A percentile compares a stretch with the other conserved stretches of the same genome.
These are phyloP conservation scores for Tridacna gigas DNA, from an alignment of 2,888 invertebrate species.

Conservation along the genomic window DNA sequence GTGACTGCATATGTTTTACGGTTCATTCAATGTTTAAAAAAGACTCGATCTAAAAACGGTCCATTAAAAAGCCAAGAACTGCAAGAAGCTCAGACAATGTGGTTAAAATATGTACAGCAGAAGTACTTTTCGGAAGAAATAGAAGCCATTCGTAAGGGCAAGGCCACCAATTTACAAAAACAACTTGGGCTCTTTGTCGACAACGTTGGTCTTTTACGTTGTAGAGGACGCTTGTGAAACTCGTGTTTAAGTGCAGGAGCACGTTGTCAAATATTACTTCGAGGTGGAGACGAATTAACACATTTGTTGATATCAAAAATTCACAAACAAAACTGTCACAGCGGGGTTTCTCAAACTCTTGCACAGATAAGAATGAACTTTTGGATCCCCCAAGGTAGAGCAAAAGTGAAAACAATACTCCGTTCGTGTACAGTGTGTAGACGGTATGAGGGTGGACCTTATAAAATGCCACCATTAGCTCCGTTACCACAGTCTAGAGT, in stretches of 20 bases:
- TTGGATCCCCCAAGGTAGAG: slow-evolving; percentile 3
- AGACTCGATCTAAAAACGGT: background rate
- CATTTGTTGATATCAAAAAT: slow-evolving; percentile 10
- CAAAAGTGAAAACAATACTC: background rate
- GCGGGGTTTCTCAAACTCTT: slow-evolving; percentile 10
- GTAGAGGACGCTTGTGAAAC: slow-evolving; percentile 31
- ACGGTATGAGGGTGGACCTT: background rate
- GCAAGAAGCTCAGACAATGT: slow-evolving; percentile 27
- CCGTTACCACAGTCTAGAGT: background rate
- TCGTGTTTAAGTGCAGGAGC: slow-evolving; percentile 18
- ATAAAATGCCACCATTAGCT: background rate
- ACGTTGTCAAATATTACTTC: slow-evolving; percentile 30
- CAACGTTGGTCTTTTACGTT: slow-evolving; percentile 17
- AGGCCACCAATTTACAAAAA: slow-evolving; percentile 1
- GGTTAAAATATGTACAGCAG: slow-evolving; percentile 27
- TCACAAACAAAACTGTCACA: slow-evolving; percentile 6
- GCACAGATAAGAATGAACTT: background rate
- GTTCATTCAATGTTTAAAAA: slow-evolving; percentile 14
- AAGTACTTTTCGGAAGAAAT: slow-evolving; percentile 28
- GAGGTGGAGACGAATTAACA: slow-evolving; percentile 16
- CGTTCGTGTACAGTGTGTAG: slow-evolving; percentile 8
- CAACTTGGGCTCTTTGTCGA: slow-evolving; percentile 31
- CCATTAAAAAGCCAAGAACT: slow-evolving; percentile 11
- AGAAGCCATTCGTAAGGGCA: background rate
- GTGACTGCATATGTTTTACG: slow-evolving; percentile 4